A percentile compares a stretch with the other conserved stretches of the same genome.
These are phyloP conservation scores for Chaenogobius annularis DNA, from an alignment of 2,113 vertebrate species.

Conservation along the genomic window DNA sequence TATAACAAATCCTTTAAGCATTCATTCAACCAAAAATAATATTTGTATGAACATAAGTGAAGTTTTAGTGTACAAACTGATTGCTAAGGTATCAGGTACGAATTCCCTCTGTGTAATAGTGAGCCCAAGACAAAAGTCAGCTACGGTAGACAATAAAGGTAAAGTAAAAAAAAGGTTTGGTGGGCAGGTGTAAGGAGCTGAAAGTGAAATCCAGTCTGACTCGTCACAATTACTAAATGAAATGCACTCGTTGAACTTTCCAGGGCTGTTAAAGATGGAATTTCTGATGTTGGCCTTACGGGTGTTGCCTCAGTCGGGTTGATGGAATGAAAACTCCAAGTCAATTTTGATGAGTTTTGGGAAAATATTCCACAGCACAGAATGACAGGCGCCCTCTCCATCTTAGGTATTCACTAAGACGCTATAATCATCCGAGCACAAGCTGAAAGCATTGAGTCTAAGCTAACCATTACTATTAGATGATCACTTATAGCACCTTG, in stretches of 20 bases:
- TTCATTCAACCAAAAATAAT: no score
- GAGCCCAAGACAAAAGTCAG: no score
- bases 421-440: no score
- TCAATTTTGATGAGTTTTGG: conserved; percentile 5
- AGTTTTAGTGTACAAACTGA: no score
- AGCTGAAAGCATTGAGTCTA: neutral
- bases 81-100: no score
- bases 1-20: no score
- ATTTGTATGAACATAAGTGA: no score
- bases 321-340: conserved; percentile 34
- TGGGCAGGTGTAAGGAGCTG: no score
- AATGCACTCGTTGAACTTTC: conserved; percentile 10
- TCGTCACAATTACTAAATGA: neutral
- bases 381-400: neutral
- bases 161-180: no score
- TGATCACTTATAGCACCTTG: neutral
- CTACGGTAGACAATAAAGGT: no score
- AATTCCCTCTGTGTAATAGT: no score
- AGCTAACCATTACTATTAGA: no score
- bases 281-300: conserved; percentile 19
- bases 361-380: conserved; percentile 1
- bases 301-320: conserved; percentile 28
- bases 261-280: conserved; percentile 41
- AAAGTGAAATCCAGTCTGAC: neutral
- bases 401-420: neutral